Percentiles rank a stretch among this genome's conserved stretches.
Conservation (phyloP, 2,113 vertebrate species). For the Paracanthobrama guichenoti region DNA sequence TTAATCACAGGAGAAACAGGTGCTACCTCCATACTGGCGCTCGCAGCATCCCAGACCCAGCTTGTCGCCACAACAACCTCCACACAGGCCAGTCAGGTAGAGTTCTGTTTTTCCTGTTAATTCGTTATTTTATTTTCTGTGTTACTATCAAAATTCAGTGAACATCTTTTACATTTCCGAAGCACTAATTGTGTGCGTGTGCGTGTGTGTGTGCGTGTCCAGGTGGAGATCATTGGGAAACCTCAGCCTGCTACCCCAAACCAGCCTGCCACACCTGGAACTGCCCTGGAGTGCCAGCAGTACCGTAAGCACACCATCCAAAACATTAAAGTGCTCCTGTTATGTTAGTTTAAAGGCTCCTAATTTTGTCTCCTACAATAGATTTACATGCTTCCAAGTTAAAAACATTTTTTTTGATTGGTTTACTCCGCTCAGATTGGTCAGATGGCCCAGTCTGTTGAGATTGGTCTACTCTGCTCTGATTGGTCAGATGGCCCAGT, state of each 20-base stretch:
- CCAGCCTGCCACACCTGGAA: slow-evolving; percentile 75
- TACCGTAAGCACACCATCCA: slow-evolving; percentile 70
- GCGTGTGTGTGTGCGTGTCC: background rate
- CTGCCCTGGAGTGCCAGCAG: slow-evolving; percentile 71
- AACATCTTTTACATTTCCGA: background rate
- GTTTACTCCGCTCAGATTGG: too few species aligned
- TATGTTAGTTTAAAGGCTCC: too few species aligned
- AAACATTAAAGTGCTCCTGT: background rate
- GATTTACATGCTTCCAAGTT: too few species aligned
- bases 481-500: too few species aligned
- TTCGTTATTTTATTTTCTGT: background rate
- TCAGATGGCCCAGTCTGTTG: too few species aligned
- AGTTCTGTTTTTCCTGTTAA: too few species aligned
- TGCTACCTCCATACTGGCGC: slow-evolving; percentile 66
- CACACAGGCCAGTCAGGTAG: slow-evolving; percentile 66
- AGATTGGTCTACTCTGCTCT: too few species aligned
- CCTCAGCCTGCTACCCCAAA: slow-evolving; percentile 70
- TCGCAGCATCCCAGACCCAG: slow-evolving; percentile 60
- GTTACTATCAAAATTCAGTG: background rate
- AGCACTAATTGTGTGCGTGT: background rate
- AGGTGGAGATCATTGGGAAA: slow-evolving; percentile 72
- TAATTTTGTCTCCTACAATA: too few species aligned
- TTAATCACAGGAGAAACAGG: slow-evolving; percentile 50
- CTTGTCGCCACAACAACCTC: slow-evolving; percentile 61
- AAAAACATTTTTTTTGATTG: too few species aligned